Evolutionary conservation across 64 coral and sea anemone genomes (phyloP).

Genomic region (Porites australiensis): DNA sequence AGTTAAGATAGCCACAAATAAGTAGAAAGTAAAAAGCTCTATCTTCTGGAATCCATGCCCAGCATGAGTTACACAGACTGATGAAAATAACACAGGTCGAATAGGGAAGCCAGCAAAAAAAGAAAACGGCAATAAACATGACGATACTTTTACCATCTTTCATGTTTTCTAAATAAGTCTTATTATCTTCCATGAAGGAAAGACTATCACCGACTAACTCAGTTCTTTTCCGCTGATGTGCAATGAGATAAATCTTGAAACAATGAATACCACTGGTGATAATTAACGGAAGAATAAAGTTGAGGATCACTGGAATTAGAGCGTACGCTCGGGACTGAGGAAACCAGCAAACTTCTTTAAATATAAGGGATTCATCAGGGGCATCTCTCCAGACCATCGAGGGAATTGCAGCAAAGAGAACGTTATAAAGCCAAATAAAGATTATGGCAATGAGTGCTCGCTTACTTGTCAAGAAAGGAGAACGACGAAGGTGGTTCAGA

Average conservation of each 20-base stretch:
- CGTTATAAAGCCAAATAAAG: slow-evolving; percentile 58
- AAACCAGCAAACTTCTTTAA: not conserved
- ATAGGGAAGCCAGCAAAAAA: slow-evolving; percentile 69
- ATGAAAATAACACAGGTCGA: not conserved
- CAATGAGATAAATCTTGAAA: slow-evolving; percentile 49
- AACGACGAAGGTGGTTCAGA: slow-evolving; percentile 14
- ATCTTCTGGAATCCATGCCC: no score
- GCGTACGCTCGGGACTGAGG: not conserved
- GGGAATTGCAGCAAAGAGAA: slow-evolving; percentile 31
- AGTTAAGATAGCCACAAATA: slow-evolving; percentile 59
- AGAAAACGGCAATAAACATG: slow-evolving; percentile 54
- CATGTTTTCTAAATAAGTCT: slow-evolving; percentile 36
- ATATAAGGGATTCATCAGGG: not conserved
- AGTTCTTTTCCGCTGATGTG: not conserved
- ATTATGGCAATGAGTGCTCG: slow-evolving; percentile 7
- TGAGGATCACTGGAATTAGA: not conserved
- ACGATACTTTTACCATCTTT: slow-evolving; percentile 60
- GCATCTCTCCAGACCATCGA: not conserved
- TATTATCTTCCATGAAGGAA: not conserved
- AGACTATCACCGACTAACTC: not conserved
- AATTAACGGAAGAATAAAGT: slow-evolving; percentile 33
- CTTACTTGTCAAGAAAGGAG: slow-evolving; percentile 56
- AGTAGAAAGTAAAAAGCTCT: no score
- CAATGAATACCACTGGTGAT: slow-evolving; percentile 37
- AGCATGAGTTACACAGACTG: no score